phyloP scores from a whole-genome alignment of 2,888 invertebrate genomes.

The Carpatolechia fugitivella region DNA sequence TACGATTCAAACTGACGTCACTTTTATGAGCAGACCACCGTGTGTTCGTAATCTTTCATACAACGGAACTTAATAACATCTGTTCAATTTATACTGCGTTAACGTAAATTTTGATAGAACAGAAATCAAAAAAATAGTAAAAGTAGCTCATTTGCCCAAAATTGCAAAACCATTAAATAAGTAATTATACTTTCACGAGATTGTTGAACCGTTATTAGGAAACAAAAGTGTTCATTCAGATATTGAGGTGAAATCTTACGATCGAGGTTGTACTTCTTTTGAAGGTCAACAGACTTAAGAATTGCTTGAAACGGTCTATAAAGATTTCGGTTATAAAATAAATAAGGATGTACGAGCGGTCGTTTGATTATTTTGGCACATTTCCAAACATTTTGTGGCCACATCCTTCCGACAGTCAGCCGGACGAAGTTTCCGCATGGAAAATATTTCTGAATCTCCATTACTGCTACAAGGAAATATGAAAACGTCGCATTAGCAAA shows the following conservation, averaged over 20 bases:
- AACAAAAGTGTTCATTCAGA: slow-evolving; percentile 7
- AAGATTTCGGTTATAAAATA: slow-evolving; percentile 50
- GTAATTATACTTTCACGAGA: slow-evolving; percentile 13
- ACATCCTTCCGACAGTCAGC: slow-evolving; percentile 38
- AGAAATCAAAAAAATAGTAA: not conserved
- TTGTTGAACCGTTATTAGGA: slow-evolving; percentile 7
- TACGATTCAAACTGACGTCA: slow-evolving; percentile 32
- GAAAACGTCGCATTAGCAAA: slow-evolving; percentile 29
- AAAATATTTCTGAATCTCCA: slow-evolving; percentile 40
- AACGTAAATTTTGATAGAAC: not conserved
- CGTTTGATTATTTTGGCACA: slow-evolving; percentile 66
- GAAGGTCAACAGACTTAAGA: slow-evolving; percentile 52
- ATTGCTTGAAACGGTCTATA: slow-evolving; percentile 49
- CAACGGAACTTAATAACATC: not conserved
- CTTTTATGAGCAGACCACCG: slow-evolving; percentile 27
- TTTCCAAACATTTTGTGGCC: slow-evolving; percentile 55
- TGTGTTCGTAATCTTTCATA: slow-evolving; percentile 1
- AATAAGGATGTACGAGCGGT: slow-evolving; percentile 49
- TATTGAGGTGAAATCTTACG: slow-evolving; percentile 16
- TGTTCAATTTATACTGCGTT: not conserved
- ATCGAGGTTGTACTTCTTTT: slow-evolving; percentile 31
- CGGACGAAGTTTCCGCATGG: slow-evolving; percentile 39
- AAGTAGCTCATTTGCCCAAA: slow-evolving; percentile 6
- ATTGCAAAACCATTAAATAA: slow-evolving; percentile 2
- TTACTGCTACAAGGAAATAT: slow-evolving; percentile 29